Evolutionary conservation across 1,140 invertebrate genomes (phyloP).

Genomic region (Calosoma granatense): DNA sequence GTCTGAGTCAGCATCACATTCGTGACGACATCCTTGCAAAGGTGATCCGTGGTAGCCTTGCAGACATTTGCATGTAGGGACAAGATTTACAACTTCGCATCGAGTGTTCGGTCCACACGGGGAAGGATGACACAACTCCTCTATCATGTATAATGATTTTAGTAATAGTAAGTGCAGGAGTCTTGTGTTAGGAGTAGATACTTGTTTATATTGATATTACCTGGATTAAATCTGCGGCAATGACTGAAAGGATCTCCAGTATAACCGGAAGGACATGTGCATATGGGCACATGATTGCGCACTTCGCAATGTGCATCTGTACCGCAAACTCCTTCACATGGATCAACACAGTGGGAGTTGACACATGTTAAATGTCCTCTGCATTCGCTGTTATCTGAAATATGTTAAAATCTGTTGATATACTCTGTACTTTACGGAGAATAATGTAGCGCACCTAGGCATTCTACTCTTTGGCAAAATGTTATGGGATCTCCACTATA

Average conservation of each 20-base stretch:
- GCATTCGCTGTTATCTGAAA: constrained; percentile 38
- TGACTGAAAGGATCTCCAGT: constrained; percentile 48
- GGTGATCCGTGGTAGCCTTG: constrained; percentile 65
- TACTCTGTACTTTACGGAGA: no score
- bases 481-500: constrained; percentile 59
- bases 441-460: constrained; percentile 35
- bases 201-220: constrained; percentile 25
- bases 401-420: no score
- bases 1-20: constrained; percentile 66
- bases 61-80: constrained; percentile 64
- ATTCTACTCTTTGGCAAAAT: constrained; percentile 53
- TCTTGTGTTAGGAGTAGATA: not conserved
- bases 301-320: constrained; percentile 50
- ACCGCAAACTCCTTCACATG: constrained; percentile 48
- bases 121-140: constrained; percentile 67
- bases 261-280: constrained; percentile 52
- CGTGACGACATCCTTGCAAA: constrained; percentile 60
- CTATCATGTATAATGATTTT: constrained; percentile 38
- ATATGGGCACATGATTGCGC: constrained; percentile 50
- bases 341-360: constrained; percentile 47
- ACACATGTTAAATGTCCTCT: constrained; percentile 39
- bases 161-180: not conserved
- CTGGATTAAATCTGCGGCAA: constrained; percentile 42
- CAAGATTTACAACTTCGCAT: constrained; percentile 62
- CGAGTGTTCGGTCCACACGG: constrained; percentile 71